Evolutionary conservation across 2,888 invertebrate genomes (phyloP).

Genomic region (Ceraclea dissimilis): DNA sequence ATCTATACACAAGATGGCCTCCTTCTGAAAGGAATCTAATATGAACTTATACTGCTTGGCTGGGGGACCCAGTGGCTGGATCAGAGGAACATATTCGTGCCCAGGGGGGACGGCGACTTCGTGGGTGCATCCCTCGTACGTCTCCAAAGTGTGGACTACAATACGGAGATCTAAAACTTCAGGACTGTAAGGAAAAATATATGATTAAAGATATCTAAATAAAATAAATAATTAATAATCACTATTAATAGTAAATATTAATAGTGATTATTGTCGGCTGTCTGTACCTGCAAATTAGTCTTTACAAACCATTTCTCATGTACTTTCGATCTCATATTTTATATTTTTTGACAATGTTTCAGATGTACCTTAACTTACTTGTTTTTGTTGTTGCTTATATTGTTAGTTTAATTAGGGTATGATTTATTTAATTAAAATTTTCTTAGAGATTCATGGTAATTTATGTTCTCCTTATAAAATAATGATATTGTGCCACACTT

Average conservation of each 20-base stretch:
- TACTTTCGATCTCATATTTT: no score
- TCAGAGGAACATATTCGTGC: slow-evolving; percentile 62
- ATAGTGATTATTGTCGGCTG: no score
- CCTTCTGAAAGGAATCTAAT: slow-evolving; percentile 96
- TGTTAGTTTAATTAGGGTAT: background rate
- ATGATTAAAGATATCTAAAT: slow-evolving; percentile 9
- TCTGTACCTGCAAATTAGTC: no score
- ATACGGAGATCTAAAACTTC: slow-evolving; percentile 75
- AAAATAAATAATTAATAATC: slow-evolving; percentile 7
- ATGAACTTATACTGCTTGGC: slow-evolving; percentile 91
- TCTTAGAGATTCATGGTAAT: no score
- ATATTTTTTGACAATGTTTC: no score
- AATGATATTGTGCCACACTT: no score
- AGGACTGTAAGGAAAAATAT: slow-evolving; percentile 46
- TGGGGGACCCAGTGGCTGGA: slow-evolving; percentile 56
- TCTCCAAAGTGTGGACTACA: slow-evolving; percentile 80
- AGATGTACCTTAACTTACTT: no score
- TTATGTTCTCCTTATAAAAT: no score
- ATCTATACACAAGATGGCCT: slow-evolving; percentile 93
- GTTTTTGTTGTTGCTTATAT: no score
- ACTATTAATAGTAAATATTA: background rate
- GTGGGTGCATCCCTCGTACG: slow-evolving; percentile 89
- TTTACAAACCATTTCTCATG: no score
- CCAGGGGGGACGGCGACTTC: slow-evolving; percentile 93
- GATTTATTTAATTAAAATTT: background rate